Evolutionary conservation across 2,797 vertebrate genomes (phyloP), one percentile per base, ranked within the genome.

Genomic region (Brachyrhaphis roseni): DNA sequence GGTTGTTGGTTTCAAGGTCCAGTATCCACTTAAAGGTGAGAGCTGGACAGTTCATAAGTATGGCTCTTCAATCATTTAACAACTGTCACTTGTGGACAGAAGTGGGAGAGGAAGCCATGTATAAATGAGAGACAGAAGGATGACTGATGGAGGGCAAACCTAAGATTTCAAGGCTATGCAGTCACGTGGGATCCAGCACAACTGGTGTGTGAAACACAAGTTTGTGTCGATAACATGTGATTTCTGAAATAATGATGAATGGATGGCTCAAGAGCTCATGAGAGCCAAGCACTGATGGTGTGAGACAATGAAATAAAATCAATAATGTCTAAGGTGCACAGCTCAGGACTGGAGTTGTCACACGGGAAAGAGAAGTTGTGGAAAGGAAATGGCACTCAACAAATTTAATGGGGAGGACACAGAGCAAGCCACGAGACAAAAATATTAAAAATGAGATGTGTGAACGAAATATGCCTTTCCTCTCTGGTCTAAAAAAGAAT

Each of bases 221-320:
- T 78, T 45, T 77, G 72, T 55, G 39, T 55, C 4, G 34, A 79
- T 71, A 74, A 72, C 26, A 11, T 59, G 74, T 59, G 74, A 57
- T 20, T 59, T 71, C 49, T 26, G 64, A 31, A 71, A 47, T 23
- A 70, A 59, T 71, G 55, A 77, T 41, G 77, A 70, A 75, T 26
- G 45, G 64, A 53, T 18, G 51, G 10, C 36, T 46, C 26, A 2
- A 23, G 18, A 66, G 57, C 62, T 68, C 46, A 23, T 23, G 70
- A 81, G 62, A 78, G 72, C 12, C 3, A 36, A 13, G 13, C 34
- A 15, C 45, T 79, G 57, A 70, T 47, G 74, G 66, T 49, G 72
- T 55, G 74, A 39, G 71, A 77, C 76, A 46, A 31, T n/a, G 75
- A 81, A 75, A 72, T 16, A 3, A 55, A 82, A 87, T 88, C 84